Percentiles rank a stretch among this genome's conserved stretches.
Conservation (phyloP, 2,888 invertebrate species). For the Gymnocheta viridis region DNA sequence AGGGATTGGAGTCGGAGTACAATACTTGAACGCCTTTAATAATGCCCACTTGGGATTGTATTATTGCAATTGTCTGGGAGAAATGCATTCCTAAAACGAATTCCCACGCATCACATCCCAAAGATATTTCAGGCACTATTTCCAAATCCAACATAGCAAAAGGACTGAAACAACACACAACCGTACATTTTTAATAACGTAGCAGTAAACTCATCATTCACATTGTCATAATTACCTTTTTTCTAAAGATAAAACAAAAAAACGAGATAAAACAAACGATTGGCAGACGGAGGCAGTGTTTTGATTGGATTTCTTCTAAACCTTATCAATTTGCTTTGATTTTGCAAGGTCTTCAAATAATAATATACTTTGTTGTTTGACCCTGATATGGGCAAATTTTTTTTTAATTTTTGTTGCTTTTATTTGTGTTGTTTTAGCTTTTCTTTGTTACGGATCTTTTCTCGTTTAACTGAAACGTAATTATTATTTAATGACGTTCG, state of each 20-base stretch:
- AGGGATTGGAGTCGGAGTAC: slow-evolving; percentile 97
- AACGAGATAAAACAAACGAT: slow-evolving; percentile 30
- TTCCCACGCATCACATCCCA: slow-evolving; percentile 99
- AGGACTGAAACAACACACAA: slow-evolving; percentile 33
- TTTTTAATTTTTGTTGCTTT: slow-evolving; percentile 40
- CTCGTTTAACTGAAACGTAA: slow-evolving; percentile 61
- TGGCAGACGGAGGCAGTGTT: slow-evolving; percentile 66
- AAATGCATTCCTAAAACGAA: slow-evolving; percentile 97
- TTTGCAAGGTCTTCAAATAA: slow-evolving; percentile 59
- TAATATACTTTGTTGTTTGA: slow-evolving; percentile 55
- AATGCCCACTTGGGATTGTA: slow-evolving; percentile 97
- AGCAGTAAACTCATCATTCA: neutral
- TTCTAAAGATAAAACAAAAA: slow-evolving; percentile 26
- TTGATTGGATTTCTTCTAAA: slow-evolving; percentile 41
- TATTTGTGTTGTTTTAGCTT: slow-evolving; percentile 27
- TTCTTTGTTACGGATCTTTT: slow-evolving; percentile 54
- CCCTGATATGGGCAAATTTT: slow-evolving; percentile 66
- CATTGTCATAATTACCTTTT: slow-evolving; percentile 43
- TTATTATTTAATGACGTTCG: slow-evolving; percentile 64
- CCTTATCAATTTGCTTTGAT: slow-evolving; percentile 48
- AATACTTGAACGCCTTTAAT: slow-evolving; percentile 98
- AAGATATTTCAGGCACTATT: slow-evolving; percentile 96
- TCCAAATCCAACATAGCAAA: slow-evolving; percentile 95
- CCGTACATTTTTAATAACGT: neutral
- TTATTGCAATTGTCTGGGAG: slow-evolving; percentile 97